These are phyloP conservation scores for Acholoe squamosa DNA, from an alignment of 2,888 invertebrate genomes.

Conservation along the genomic window DNA sequence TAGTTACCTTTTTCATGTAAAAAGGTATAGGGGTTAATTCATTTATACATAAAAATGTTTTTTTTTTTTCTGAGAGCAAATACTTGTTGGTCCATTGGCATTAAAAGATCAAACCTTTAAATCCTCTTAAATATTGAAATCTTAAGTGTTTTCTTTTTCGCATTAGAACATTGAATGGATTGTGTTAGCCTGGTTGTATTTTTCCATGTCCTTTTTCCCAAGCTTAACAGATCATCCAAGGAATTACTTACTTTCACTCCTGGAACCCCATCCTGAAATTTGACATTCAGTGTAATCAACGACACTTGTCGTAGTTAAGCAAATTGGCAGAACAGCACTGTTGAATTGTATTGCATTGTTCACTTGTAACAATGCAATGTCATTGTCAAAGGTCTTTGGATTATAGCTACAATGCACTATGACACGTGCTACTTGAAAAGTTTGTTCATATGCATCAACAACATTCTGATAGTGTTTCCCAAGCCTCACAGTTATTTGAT, in stretches of 20 bases:
- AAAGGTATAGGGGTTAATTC: no score
- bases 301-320: neutral
- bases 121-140: no score
- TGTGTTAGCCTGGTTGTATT: no score
- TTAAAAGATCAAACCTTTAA: no score
- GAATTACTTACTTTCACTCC: neutral
- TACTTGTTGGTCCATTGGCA: no score
- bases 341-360: neutral
- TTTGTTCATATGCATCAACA: neutral
- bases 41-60: no score
- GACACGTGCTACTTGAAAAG: neutral
- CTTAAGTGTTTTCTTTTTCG: neutral
- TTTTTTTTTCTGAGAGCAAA: no score
- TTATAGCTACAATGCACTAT: slow-evolving; percentile 13
- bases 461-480: neutral
- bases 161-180: no score
- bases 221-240: no score
- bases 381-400: neutral
- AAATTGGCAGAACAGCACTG: neutral
- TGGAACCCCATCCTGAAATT: neutral
- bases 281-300: neutral
- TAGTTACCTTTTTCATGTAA: no score
- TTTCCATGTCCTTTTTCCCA: no score
- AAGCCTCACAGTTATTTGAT: neutral
- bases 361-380: slow-evolving; percentile 2